phyloP scores from a whole-genome alignment of 2,797 vertebrate species.

The Steatocranus sp. region DNA sequence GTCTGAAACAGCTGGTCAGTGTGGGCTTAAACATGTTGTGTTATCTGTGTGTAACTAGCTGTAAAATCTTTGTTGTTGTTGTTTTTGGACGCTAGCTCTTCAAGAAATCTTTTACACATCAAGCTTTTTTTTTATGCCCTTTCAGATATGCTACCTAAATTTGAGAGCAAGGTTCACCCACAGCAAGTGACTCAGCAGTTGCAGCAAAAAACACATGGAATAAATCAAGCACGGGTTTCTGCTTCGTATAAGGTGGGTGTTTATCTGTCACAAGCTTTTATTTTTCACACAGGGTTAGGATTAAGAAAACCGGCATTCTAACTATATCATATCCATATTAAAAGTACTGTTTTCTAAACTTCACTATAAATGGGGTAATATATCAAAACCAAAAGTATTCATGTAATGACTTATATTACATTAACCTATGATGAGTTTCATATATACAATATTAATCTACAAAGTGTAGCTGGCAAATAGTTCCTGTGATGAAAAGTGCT shows the following conservation, averaged over 20 bases:
- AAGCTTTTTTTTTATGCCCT: not conserved
- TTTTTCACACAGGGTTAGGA: not conserved
- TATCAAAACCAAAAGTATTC: not conserved
- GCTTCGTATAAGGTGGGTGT: slow-evolving; percentile 33
- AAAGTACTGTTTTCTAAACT: not conserved
- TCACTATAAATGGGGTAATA: not conserved
- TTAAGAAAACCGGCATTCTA: not conserved
- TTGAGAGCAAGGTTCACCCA: slow-evolving; percentile 49
- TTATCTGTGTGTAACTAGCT: not conserved
- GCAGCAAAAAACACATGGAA: not conserved
- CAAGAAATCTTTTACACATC: not conserved
- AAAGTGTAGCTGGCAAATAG: not conserved
- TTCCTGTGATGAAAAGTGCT: not conserved
- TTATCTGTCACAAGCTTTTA: not conserved
- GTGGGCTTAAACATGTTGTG: not conserved
- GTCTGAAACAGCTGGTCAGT: not conserved
- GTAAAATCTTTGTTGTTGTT: not conserved
- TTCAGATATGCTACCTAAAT: slow-evolving; percentile 44
- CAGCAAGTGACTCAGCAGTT: slow-evolving; percentile 23
- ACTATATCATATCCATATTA: not conserved
- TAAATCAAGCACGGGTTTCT: not conserved
- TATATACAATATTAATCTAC: not conserved
- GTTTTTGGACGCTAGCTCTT: not conserved
- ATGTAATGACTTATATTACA: not conserved
- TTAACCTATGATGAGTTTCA: not conserved